Evolutionary conservation across 1,140 invertebrate genomes (phyloP).

Genomic region (Drosophila ercepeae): DNA sequence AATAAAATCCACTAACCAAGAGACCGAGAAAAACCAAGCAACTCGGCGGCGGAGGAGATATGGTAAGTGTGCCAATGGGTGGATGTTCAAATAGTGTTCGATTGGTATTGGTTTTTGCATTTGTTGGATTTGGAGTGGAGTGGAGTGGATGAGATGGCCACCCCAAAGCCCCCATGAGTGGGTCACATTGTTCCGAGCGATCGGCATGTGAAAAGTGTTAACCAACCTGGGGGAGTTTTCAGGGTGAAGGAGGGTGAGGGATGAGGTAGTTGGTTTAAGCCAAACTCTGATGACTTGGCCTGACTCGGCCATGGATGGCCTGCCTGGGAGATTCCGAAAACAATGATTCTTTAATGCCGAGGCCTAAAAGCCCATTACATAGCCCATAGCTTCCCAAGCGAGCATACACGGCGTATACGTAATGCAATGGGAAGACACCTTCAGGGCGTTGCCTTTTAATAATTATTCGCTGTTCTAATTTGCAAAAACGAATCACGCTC

Average conservation of each 20-base stretch:
- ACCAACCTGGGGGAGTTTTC: slow-evolving; percentile 29
- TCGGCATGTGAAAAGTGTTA: slow-evolving; percentile 72
- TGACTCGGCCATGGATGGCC: slow-evolving; percentile 40
- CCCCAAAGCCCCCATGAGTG: slow-evolving; percentile 43
- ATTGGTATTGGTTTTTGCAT: slow-evolving; percentile 3
- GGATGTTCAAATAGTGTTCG: slow-evolving; percentile 25
- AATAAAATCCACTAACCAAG: background rate
- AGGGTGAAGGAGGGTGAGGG: background rate
- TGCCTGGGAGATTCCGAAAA: slow-evolving; percentile 54
- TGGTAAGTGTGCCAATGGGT: background rate
- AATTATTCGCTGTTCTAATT: slow-evolving; percentile 67
- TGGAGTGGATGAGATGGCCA: background rate
- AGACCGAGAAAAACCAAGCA: background rate
- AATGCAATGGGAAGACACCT: slow-evolving; percentile 34
- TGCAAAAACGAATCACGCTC: slow-evolving; percentile 57
- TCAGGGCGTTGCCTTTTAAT: slow-evolving; percentile 31
- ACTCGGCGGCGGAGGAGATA: no score
- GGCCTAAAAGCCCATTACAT: slow-evolving; percentile 46
- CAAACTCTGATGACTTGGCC: slow-evolving; percentile 10
- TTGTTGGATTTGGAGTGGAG: background rate
- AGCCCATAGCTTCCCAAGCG: background rate
- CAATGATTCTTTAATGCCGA: slow-evolving; percentile 71
- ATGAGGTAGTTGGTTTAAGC: background rate
- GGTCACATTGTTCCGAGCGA: slow-evolving; percentile 56
- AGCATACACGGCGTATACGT: slow-evolving; percentile 32